Base-by-base conservation (phyloP, 2,113 vertebrate genomes). In the Mirounga angustirostris region DNA sequence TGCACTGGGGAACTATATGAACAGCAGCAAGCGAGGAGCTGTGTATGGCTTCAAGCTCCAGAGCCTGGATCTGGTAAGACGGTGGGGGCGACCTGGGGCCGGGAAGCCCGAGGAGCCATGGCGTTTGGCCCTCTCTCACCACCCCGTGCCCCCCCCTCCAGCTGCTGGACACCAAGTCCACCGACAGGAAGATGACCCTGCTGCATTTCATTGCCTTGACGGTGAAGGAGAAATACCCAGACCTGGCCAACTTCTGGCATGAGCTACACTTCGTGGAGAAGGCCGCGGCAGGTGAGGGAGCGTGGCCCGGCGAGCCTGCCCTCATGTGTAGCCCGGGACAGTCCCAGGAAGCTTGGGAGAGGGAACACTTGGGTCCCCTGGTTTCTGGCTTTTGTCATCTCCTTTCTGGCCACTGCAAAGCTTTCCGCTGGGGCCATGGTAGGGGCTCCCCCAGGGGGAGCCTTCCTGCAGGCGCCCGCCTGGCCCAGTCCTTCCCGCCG, bases 151-250 rank as follows among this genome's bases (percentile, higher is more conserved):
- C 78, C n/a, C 10, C 1, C 65, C 43, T 74, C 0, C 98, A 99
- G 99, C 99, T 99, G 87, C 98, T 99, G 98, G 99, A 99, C 99
- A 99, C 99, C n/a, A 99, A 99, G 82, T 99, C 99, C 2, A 99
- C 99, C 0, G 99, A 99, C 99, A 99, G 99, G 88, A 99, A 99
- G 97, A 99, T 99, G 99, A 99, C 99, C 0, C 94, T 99, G 97
- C 99, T 99, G 95, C 99, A 99, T 97, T 99, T 99, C 99, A 99
- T 99, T 0, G 99, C 99, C 43, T 98, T 99, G 92, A 99, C 99
- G 0, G 99, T 99, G 97, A 99, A 99, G 98, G 99, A 99, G 99
- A 99, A 99, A 96, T 99, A 99, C 98, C 98, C 99, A 0, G 99
- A 99, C 91, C 98, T 99, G 97, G 99, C 99, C 0, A 99, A 99